Percentiles rank a stretch among this genome's conserved stretches.
Evolutionary conservation across 2,888 invertebrate species (phyloP).

Genomic region (Plagodis dolabraria): DNA sequence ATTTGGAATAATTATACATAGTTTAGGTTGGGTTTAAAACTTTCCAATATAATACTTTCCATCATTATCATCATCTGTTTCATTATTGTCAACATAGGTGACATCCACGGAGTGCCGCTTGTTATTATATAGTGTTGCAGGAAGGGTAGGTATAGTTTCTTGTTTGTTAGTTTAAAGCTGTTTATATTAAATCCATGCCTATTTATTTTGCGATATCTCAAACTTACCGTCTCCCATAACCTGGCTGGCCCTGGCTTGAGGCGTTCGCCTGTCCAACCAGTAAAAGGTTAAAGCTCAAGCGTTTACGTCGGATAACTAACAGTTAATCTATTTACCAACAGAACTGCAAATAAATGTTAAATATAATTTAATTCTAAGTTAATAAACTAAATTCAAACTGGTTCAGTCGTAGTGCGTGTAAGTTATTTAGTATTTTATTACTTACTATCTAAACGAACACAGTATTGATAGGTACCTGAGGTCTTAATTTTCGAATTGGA

Average conservation of each 20-base stretch:
- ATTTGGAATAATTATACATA: too few relatives aligned
- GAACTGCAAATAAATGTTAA: slow-evolving; percentile 20
- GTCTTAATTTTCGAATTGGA: too few relatives aligned
- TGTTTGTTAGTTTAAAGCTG: too few relatives aligned
- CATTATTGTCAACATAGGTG: too few relatives aligned
- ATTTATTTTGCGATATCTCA: slow-evolving; percentile 22
- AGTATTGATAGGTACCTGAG: too few relatives aligned
- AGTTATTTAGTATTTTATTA: not conserved
- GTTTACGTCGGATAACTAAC: slow-evolving; percentile 22
- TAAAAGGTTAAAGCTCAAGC: slow-evolving; percentile 36
- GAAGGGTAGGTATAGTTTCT: too few relatives aligned
- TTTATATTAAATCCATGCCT: not conserved
- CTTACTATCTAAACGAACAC: too few relatives aligned
- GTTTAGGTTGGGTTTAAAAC: too few relatives aligned
- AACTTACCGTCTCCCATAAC: slow-evolving; percentile 4
- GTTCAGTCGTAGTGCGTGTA: slow-evolving; percentile 6
- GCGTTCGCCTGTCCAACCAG: slow-evolving; percentile 29
- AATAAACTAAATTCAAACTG: slow-evolving; percentile 6
- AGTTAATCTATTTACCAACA: slow-evolving; percentile 30
- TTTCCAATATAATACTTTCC: too few relatives aligned
- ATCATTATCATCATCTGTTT: too few relatives aligned
- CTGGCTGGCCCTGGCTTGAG: slow-evolving; percentile 20
- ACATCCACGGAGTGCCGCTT: too few relatives aligned
- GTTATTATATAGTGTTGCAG: too few relatives aligned
- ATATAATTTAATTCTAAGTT: slow-evolving; percentile 17